Evolutionary conservation across 2,888 invertebrate genomes (phyloP).

Genomic region (Campoplex capitator): DNA sequence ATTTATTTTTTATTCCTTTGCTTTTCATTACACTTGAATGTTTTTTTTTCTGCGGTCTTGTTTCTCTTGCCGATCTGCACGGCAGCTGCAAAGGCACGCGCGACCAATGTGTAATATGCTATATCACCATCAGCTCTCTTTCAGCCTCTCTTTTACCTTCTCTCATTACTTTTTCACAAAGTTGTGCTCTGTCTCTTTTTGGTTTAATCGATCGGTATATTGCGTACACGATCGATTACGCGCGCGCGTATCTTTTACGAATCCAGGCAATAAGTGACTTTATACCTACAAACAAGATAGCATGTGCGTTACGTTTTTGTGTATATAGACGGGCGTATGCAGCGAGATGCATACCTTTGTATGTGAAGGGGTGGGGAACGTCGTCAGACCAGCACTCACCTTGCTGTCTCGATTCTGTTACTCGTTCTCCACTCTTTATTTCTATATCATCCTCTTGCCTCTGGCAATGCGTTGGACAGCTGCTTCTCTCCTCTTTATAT

Average conservation of each 20-base stretch:
- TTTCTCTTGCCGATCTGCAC: constrained; percentile 54
- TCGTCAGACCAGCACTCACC: constrained; percentile 56
- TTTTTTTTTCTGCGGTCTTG: constrained; percentile 44
- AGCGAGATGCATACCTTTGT: not conserved
- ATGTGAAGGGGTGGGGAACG: constrained; percentile 44
- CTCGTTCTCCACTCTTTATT: constrained; percentile 13
- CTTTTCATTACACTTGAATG: constrained; percentile 45
- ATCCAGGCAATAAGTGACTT: constrained; percentile 52
- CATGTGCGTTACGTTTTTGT: not conserved
- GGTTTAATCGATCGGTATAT: constrained; percentile 52
- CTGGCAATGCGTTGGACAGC: constrained; percentile 55
- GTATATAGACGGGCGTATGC: not conserved
- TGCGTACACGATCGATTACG: constrained; percentile 63
- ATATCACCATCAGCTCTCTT: not conserved
- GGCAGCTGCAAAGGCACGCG: constrained; percentile 67
- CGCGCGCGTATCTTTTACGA: constrained; percentile 35
- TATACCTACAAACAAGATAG: constrained; percentile 25
- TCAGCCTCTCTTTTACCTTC: not conserved
- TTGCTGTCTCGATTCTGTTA: constrained; percentile 30
- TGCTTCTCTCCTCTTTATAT: constrained; percentile 43
- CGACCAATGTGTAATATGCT: constrained; percentile 16
- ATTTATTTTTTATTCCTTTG: constrained; percentile 34
- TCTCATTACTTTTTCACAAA: constrained; percentile 26
- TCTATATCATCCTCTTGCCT: constrained; percentile 26
- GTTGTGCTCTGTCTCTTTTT: constrained; percentile 43